Evolutionary conservation across 2,888 invertebrate species (phyloP), one percentile per base, ranked within the genome.

Genomic region (Priocnemis perturbator): DNA sequence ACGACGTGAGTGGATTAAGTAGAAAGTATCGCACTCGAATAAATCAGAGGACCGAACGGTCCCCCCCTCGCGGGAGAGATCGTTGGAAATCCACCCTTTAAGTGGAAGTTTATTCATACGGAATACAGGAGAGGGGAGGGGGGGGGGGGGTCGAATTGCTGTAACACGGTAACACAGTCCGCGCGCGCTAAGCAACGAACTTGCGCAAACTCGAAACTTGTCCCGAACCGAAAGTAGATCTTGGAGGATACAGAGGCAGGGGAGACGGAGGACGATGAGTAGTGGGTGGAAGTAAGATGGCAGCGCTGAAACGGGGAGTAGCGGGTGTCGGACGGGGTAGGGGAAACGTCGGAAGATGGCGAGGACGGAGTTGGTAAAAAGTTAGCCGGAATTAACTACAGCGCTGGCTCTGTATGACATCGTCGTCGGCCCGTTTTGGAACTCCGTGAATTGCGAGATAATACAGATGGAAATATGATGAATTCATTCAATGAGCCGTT

Each of bases 1-100:
- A 92, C 77, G 91, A 92, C 74, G 95, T 94, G 90, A 92, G 93
- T 91, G 30, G 50, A 50, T 50, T 50, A 19, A 19, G 19, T 17
- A n/a, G 19, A 50, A 17, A 50, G 50, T 17, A 50, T 50, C 19
- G n/a, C 17, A 17, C n/a, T n/a, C 50, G 50, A 50, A n/a, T 37
- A 19, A 26, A 53, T 67, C 52, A 52, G 21, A 37, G 7, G 14
- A 26, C 7, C 15, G 23, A 14, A 7, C 20, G 50, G 62, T 58
- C 58, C 45, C 50, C 45, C 2, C 21, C 21, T 53, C 21, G 26
- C 55, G 23, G 21, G 55, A 2, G 26, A 23, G 50, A 50, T 17
- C 50, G 19, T 50, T 19, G n/a, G 50, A 50, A 50, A n/a, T 11
- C 50, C n/a, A 17, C 50, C 19, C 52, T 55, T 61, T 21, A 55